Conservation (phyloP, 2,797 vertebrate species). For the Florisuga fusca region DNA sequence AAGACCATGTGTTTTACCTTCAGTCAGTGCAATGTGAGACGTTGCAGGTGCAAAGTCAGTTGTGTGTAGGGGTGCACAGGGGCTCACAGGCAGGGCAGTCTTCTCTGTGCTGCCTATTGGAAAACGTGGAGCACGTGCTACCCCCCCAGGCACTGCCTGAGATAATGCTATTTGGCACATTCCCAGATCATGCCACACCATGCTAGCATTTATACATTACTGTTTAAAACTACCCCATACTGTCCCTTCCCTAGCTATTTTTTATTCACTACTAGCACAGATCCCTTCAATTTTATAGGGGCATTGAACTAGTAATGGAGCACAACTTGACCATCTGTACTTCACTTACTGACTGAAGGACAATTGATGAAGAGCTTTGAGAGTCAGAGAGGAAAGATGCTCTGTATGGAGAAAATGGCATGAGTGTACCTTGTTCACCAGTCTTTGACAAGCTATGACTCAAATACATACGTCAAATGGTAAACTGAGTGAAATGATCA, state of each 20-base stretch:
- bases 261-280: background rate
- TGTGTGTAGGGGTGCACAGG: background rate
- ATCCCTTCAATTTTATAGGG: background rate
- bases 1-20: background rate
- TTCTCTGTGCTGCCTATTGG: background rate
- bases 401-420: background rate
- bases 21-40: background rate
- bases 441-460: constrained; percentile 3
- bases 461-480: background rate
- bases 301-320: background rate
- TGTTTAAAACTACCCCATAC: background rate
- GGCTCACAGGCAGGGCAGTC: background rate
- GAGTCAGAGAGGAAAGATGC: background rate
- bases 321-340: background rate
- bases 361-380: background rate
- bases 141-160: background rate
- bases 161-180: background rate
- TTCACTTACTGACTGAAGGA: background rate
- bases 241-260: background rate
- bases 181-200: background rate
- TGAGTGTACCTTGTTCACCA: background rate
- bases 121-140: background rate
- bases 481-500: background rate
- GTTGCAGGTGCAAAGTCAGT: background rate
- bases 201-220: background rate